phyloP scores from a whole-genome alignment of 2,797 vertebrate genomes.

The Sebastiscus tertius region DNA sequence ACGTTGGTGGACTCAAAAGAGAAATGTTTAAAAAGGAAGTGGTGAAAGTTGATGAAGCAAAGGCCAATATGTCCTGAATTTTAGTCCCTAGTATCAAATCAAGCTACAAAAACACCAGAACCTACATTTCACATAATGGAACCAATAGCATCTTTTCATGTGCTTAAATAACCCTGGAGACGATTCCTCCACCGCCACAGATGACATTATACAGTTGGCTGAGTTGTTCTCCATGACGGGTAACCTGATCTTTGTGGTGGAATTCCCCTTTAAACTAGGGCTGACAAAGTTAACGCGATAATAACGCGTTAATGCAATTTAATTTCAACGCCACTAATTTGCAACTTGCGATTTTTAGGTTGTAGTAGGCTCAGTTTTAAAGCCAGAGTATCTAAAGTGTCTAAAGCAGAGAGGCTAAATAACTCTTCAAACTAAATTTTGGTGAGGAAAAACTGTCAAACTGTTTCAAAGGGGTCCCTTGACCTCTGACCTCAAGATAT shows the following conservation, averaged over 20 bases:
- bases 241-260: not conserved
- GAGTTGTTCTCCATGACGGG: not conserved
- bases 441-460: no score
- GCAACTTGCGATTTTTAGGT: no score
- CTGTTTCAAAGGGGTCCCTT: no score
- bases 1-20: not conserved
- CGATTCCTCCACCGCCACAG: not conserved
- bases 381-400: no score
- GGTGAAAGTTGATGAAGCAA: not conserved
- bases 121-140: not conserved
- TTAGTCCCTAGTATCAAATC: no score
- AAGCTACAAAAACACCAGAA: not conserved
- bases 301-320: no score
- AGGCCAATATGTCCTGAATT: not conserved
- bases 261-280: not conserved
- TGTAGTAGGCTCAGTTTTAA: no score
- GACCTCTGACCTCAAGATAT: no score
- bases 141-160: not conserved
- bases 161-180: not conserved
- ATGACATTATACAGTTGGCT: not conserved
- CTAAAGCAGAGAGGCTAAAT: no score
- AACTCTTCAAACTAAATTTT: no score
- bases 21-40: not conserved
- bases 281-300: no score
- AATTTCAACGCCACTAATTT: no score